phyloP scores from a whole-genome alignment of 2,113 vertebrate genomes.

The Hyaena hyaena region DNA sequence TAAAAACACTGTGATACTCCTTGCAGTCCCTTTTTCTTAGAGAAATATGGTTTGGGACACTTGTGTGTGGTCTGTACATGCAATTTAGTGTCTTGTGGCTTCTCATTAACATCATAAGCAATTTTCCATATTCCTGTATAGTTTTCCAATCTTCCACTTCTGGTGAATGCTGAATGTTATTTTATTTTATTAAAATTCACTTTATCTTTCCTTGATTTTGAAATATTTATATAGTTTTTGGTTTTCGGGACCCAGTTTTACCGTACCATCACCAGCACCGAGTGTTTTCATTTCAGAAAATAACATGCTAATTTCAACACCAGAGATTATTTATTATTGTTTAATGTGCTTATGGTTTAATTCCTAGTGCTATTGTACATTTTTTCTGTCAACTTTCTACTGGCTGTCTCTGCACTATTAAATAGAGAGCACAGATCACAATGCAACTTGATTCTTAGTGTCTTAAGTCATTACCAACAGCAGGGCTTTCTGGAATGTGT shows the following conservation, averaged over 20 bases:
- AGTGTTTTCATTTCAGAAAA: slow-evolving; percentile 31
- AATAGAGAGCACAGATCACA: neutral
- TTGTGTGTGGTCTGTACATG: neutral
- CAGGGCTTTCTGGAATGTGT: neutral
- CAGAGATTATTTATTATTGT: neutral
- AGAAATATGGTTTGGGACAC: neutral
- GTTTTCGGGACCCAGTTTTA: neutral
- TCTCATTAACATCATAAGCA: neutral
- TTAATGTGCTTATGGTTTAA: neutral
- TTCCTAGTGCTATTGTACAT: neutral
- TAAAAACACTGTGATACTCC: neutral
- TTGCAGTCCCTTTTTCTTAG: neutral
- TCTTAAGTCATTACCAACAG: neutral
- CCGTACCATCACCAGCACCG: neutral
- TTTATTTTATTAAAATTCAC: neutral
- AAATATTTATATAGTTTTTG: neutral
- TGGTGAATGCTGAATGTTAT: neutral
- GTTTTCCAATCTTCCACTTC: neutral
- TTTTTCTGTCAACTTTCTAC: neutral
- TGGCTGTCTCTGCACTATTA: neutral
- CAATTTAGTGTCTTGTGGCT: neutral
- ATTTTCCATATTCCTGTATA: neutral
- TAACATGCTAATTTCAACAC: neutral
- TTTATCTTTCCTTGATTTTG: neutral
- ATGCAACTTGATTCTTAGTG: neutral